These are phyloP conservation scores for Paedocypris sp. DNA, from an alignment of 2,113 vertebrate genomes.

Conservation along the genomic window DNA sequence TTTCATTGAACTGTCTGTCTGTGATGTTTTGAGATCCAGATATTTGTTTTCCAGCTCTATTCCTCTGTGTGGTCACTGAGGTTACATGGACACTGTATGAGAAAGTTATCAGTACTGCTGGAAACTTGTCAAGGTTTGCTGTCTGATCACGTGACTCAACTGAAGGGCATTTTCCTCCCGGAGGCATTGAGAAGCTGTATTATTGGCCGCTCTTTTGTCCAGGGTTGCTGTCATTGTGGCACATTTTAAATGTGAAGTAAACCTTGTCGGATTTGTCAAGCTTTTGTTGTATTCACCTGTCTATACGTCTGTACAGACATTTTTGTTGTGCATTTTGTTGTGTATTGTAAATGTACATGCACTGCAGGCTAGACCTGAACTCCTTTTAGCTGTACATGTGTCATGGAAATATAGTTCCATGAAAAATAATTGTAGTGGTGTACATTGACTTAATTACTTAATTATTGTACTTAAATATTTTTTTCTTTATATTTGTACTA, in stretches of 20 bases:
- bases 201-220: background rate
- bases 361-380: no score
- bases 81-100: background rate
- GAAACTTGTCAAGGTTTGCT: background rate
- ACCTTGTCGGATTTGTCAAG: background rate
- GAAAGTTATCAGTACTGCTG: background rate
- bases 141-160: background rate
- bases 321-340: no score
- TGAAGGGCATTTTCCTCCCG: conserved; percentile 9
- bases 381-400: no score
- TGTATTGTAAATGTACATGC: no score
- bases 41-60: background rate
- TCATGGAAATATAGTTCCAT: no score
- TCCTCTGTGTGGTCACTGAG: background rate
- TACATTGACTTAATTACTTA: no score
- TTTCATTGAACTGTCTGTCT: background rate
- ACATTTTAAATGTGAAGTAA: background rate
- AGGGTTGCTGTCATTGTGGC: background rate
- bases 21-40: conserved; percentile 22
- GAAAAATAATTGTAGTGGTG: no score
- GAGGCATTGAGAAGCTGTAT: background rate
- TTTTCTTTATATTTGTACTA: no score
- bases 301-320: no score
- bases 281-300: background rate
- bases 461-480: no score